phyloP scores from a whole-genome alignment of 2,797 vertebrate genomes.

The Chiloscyllium punctatum region DNA sequence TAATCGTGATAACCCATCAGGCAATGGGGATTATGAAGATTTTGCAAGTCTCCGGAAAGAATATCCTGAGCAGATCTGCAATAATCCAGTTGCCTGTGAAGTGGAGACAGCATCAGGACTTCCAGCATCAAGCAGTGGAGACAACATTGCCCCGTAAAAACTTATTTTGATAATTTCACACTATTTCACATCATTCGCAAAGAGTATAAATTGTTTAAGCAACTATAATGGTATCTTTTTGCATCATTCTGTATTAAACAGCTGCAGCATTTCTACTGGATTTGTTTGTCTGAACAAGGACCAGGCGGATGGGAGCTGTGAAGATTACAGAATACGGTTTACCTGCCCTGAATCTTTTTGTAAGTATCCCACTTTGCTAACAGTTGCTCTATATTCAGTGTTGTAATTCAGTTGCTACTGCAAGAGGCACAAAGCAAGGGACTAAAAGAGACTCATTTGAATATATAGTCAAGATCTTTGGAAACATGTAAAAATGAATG shows the following conservation, averaged over 20 bases:
- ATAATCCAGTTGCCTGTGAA: neutral
- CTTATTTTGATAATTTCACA: neutral
- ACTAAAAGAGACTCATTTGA: too few relatives aligned
- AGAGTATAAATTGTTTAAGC: neutral
- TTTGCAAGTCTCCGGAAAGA: neutral
- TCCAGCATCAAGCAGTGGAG: neutral
- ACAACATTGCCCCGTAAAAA: neutral
- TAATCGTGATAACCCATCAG: constrained; percentile 1
- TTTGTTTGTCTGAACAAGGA: neutral
- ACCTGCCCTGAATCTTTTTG: constrained; percentile 1
- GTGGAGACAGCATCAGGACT: constrained; percentile 10
- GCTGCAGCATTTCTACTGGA: neutral
- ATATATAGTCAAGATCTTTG: too few relatives aligned
- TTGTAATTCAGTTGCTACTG: neutral
- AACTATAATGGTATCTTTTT: neutral
- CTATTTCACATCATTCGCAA: neutral
- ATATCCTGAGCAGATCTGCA: neutral
- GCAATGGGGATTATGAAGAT: neutral
- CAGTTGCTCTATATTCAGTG: neutral
- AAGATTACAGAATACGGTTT: constrained; percentile 31
- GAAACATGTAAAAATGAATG: too few relatives aligned
- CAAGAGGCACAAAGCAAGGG: too few relatives aligned
- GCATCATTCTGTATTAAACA: neutral
- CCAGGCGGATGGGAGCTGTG: neutral
- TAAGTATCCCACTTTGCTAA: neutral